These are phyloP conservation scores for Chionis minor DNA, from an alignment of 2,113 vertebrate genomes.

Conservation along the genomic window DNA sequence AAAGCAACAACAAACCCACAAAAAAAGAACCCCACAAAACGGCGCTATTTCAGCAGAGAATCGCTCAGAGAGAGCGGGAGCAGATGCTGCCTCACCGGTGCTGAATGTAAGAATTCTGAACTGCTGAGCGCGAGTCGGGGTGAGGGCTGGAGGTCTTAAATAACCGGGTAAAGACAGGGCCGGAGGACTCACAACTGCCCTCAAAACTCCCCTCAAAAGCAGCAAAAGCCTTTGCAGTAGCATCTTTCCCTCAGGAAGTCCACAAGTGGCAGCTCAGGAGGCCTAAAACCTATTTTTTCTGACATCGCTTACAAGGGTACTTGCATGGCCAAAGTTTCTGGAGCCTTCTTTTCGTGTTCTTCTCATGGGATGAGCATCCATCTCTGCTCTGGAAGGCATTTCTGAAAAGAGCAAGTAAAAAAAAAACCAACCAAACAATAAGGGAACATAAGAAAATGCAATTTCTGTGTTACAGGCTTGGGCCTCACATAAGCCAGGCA, in stretches of 20 bases:
- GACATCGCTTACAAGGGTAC: accelerated
- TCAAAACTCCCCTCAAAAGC: neutral
- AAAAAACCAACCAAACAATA: too few relatives aligned
- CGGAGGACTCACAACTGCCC: neutral
- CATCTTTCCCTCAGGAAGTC: neutral
- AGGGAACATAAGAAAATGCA: neutral
- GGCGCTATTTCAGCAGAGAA: too few relatives aligned
- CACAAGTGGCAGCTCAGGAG: too few relatives aligned
- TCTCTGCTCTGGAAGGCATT: neutral
- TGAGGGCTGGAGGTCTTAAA: neutral
- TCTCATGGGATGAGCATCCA: neutral
- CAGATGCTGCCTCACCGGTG: neutral
- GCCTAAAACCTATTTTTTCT: neutral
- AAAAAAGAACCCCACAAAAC: too few relatives aligned
- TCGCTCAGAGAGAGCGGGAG: neutral
- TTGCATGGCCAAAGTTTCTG: neutral
- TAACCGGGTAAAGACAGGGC: neutral
- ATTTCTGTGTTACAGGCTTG: neutral
- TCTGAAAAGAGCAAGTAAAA: neutral
- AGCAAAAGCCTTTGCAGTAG: accelerated
- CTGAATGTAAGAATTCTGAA: accelerated
- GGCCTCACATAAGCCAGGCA: neutral
- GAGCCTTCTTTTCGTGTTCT: neutral
- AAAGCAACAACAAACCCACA: too few relatives aligned
- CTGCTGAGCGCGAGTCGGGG: neutral